phyloP scores from a whole-genome alignment of 2,113 vertebrate species.

The Eudyptes chrysolophus region DNA sequence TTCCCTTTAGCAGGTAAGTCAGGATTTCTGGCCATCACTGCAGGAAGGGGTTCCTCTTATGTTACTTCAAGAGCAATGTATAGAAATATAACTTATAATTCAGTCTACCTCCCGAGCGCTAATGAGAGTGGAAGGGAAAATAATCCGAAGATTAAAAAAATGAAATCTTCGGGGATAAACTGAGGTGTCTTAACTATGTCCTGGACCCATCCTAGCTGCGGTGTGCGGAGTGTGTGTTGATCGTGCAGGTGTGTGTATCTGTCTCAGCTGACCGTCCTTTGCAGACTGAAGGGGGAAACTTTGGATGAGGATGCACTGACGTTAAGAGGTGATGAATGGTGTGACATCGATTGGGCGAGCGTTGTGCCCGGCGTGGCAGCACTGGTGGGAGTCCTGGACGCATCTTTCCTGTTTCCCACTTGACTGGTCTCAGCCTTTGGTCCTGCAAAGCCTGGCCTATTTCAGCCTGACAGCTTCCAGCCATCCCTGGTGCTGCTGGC shows the following conservation, averaged over 20 bases:
- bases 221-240: not conserved
- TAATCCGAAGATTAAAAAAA: not conserved
- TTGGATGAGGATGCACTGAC: not conserved
- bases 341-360: fast-evolving
- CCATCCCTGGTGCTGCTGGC: not conserved
- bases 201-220: not conserved
- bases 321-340: not conserved
- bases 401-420: not conserved
- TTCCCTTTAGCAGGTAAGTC: too few relatives aligned
- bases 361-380: fast-evolving
- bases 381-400: not conserved
- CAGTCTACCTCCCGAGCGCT: not conserved
- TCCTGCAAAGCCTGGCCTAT: not conserved
- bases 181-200: not conserved
- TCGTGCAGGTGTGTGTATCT: not conserved
- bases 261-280: not conserved
- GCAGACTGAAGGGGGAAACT: not conserved
- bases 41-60: not conserved
- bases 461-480: not conserved
- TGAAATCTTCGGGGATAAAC: not conserved
- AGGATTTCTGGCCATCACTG: too few relatives aligned
- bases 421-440: not conserved
- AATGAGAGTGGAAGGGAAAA: not conserved
- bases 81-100: not conserved
- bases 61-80: not conserved